Base-by-base conservation (phyloP, 53 echinoderm and acorn worm genomes). In the Astropecten irregularis region DNA sequence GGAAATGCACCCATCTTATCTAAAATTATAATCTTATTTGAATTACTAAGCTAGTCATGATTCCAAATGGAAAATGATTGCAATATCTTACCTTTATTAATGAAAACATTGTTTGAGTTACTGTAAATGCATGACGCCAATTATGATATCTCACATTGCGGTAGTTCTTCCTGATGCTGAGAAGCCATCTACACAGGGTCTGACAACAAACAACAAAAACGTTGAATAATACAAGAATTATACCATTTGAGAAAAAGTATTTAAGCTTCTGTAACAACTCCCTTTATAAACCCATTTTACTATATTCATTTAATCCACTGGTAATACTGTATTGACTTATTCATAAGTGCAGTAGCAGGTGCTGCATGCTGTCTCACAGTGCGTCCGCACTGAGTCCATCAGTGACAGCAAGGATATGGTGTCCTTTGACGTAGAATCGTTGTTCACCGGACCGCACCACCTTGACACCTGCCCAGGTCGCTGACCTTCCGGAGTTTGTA, bases 91-190 rank as follows among this genome's bases (percentile, higher is more conserved):
- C 97, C 94, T 86, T 94, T 46, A 97, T 83, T 68, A 97, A 89
- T 36, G 97, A 87, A 81, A 89, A 97, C 97, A 97, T 97, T 0
- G 97, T 97, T 68, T 97, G 97, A 36, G 97, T 85, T 1, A 97
- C 97, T 2, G 92, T 92, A 86, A 97, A 97, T 22, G 97, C 97
- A 73, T 97, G 97, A 32, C 94, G 87, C 97, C 97, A 97, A 66
- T 97, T 97, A 76, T 97, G 97, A 46, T 97, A 97, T 15, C 94
- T 97, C 27, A 97, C 97, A 67, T 89, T 94, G 76, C 97, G 97
- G 35, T 97, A 97, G 82, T 94, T 97, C 71, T 97, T 97, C 37
- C 94, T 88, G 16, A 94, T 92, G 63, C 97, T 97, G 38, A 97
- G 90, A 18, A 97, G 76, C 97, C 97, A 97, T 60, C 97, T 51